A percentile compares a stretch with the other conserved stretches of the same genome.
Evolutionary conservation across 2,888 invertebrate species (phyloP).

Genomic region (Platypus cylindrus): DNA sequence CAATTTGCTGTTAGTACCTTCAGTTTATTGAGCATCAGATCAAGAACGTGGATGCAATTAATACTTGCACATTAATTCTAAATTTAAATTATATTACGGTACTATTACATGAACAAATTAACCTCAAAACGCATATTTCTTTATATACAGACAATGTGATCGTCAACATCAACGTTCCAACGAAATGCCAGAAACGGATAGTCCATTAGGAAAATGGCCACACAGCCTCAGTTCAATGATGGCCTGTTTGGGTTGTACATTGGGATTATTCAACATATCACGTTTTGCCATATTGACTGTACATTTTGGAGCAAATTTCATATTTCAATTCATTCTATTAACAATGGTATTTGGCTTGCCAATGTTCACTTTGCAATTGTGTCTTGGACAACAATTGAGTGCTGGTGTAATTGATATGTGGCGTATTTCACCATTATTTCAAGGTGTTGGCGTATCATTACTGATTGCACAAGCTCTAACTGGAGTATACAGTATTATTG

Average conservation of each 20-base stretch:
- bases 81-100: too few relatives aligned
- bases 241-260: conserved; percentile 72
- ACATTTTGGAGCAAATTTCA: conserved; percentile 79
- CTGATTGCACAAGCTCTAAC: conserved; percentile 67
- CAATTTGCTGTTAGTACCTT: too few relatives aligned
- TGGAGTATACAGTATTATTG: conserved; percentile 77
- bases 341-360: conserved; percentile 62
- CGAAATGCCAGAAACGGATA: conserved; percentile 38
- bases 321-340: conserved; percentile 76
- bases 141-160: conserved; percentile 41
- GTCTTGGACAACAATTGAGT: conserved; percentile 71
- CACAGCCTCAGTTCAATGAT: conserved; percentile 64
- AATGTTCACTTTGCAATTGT: conserved; percentile 70
- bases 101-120: too few relatives aligned
- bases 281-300: conserved; percentile 63
- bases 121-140: too few relatives aligned
- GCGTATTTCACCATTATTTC: conserved; percentile 83
- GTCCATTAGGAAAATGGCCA: conserved; percentile 51
- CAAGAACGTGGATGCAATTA: too few relatives aligned
- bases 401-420: conserved; percentile 87
- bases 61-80: too few relatives aligned
- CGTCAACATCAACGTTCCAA: conserved; percentile 9
- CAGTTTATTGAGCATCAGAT: too few relatives aligned
- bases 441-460: conserved; percentile 77
- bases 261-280: conserved; percentile 80